Percentiles rank a stretch among this genome's conserved stretches.
Evolutionary conservation across 2,797 vertebrate species (phyloP).

Genomic region (Enteromius anoplus): DNA sequence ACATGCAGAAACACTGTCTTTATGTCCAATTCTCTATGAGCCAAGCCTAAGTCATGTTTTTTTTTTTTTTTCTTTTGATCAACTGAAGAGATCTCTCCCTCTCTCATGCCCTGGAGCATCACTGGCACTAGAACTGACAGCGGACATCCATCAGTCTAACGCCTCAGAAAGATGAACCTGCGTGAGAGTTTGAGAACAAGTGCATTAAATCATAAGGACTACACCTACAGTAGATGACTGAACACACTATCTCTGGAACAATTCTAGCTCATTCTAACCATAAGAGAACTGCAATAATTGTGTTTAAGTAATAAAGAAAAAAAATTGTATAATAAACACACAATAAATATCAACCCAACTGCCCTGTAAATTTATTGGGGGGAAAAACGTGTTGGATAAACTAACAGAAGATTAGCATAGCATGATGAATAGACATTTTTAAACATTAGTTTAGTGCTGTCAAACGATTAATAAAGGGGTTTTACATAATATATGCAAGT

Average conservation of each 20-base stretch:
- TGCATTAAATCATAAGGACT: not conserved
- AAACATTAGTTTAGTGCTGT: too few species aligned
- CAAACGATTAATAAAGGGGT: too few species aligned
- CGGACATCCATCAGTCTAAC: not conserved
- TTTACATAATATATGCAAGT: too few species aligned
- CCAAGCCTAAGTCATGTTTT: not conserved
- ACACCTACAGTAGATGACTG: not conserved
- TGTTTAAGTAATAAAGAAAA: not conserved
- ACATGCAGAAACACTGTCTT: slow-evolving; percentile 27
- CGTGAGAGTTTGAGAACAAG: not conserved
- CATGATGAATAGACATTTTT: too few species aligned
- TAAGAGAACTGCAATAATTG: not conserved
- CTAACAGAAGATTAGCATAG: too few species aligned
- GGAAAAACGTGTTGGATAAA: too few species aligned
- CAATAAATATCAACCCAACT: too few species aligned
- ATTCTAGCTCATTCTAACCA: not conserved
- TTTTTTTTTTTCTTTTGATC: not conserved
- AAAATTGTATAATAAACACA: too few species aligned
- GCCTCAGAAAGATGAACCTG: not conserved
- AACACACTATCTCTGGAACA: not conserved
- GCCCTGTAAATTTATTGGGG: too few species aligned
- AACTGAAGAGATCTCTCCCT: not conserved
- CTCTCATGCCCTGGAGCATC: not conserved
- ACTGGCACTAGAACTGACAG: not conserved
- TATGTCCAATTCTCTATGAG: not conserved